Evolutionary conservation across 2,888 invertebrate species (phyloP).

Genomic region (Allygus modestus): DNA sequence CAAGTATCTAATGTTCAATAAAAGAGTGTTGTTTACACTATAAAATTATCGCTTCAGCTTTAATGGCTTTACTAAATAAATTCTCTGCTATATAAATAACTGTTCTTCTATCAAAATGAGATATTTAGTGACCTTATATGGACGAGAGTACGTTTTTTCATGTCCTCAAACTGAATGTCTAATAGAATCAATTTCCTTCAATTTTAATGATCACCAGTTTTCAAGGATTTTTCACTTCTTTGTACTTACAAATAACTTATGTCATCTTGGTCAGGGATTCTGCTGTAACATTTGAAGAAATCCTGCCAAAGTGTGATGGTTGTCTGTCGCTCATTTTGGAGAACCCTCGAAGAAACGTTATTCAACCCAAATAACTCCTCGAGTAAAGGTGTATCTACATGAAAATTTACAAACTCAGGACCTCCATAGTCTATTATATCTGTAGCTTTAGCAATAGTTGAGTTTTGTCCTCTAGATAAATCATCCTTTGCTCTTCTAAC

Average conservation of each 20-base stretch:
- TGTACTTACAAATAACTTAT: background rate
- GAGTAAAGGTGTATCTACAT: background rate
- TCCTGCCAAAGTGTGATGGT: constrained; percentile 10
- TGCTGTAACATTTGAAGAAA: constrained; percentile 23
- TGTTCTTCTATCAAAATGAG: too few species aligned
- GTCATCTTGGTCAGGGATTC: constrained; percentile 6
- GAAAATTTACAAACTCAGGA: constrained; percentile 21
- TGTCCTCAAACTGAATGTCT: too few species aligned
- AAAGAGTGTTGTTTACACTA: too few species aligned
- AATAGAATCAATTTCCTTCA: too few species aligned
- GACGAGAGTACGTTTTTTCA: too few species aligned
- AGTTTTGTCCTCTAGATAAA: background rate
- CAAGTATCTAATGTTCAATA: too few species aligned
- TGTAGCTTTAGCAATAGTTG: background rate
- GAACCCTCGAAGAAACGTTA: background rate
- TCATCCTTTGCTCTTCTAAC: background rate
- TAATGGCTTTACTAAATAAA: too few species aligned
- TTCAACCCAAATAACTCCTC: constrained; percentile 28
- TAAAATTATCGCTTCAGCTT: too few species aligned
- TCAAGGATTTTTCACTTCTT: too few species aligned
- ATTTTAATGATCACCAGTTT: too few species aligned
- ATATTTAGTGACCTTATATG: too few species aligned
- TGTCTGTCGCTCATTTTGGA: background rate
- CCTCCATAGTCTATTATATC: constrained; percentile 14
- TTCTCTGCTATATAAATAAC: too few species aligned